A percentile compares a stretch with the other conserved stretches of the same genome.
These are phyloP conservation scores for Drosophila barbarae DNA, from an alignment of 2,888 invertebrate species.

Conservation along the genomic window DNA sequence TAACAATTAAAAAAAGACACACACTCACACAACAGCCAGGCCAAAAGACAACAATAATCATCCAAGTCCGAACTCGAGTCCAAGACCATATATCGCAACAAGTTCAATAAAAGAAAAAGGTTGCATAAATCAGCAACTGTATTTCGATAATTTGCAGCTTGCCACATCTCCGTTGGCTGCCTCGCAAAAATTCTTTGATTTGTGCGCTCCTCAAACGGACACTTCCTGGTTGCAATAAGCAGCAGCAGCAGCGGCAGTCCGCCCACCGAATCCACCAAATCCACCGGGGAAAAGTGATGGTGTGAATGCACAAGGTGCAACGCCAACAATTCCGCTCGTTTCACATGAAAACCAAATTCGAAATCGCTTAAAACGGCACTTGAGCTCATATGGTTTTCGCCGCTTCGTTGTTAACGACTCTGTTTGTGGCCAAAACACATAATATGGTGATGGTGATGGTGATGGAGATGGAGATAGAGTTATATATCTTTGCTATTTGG, in stretches of 20 bases:
- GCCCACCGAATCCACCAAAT: conserved; percentile 7
- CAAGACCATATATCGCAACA: conserved; percentile 26
- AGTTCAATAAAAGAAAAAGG: conserved; percentile 52
- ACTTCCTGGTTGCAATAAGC: conserved; percentile 26
- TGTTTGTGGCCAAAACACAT: conserved; percentile 30
- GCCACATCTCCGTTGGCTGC: conserved; percentile 24
- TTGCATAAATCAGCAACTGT: conserved; percentile 41
- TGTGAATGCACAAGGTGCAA: conserved; percentile 38
- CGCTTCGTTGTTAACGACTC: conserved; percentile 38
- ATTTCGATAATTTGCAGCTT: conserved; percentile 38
- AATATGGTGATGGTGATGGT: conserved; percentile 13
- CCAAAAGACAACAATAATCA: conserved; percentile 27
- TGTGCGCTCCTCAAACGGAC: conserved; percentile 24
- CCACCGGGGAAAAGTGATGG: conserved; percentile 27
- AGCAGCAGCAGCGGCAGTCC: conserved; percentile 1
- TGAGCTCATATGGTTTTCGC: conserved; percentile 33
- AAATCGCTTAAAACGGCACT: conserved; percentile 43
- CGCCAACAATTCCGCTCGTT: conserved; percentile 22
- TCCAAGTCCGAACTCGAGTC: conserved; percentile 28
- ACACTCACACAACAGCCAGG: conserved; percentile 39
- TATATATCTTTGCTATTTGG: conserved; percentile 28
- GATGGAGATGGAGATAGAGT: conserved; percentile 2
- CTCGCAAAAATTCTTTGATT: conserved; percentile 29
- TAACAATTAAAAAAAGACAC: conserved; percentile 68
- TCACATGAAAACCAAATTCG: conserved; percentile 38